Percentiles rank a stretch among this genome's conserved stretches.
phyloP scores from a whole-genome alignment of 2,888 invertebrate species.

The Philaethria dido region DNA sequence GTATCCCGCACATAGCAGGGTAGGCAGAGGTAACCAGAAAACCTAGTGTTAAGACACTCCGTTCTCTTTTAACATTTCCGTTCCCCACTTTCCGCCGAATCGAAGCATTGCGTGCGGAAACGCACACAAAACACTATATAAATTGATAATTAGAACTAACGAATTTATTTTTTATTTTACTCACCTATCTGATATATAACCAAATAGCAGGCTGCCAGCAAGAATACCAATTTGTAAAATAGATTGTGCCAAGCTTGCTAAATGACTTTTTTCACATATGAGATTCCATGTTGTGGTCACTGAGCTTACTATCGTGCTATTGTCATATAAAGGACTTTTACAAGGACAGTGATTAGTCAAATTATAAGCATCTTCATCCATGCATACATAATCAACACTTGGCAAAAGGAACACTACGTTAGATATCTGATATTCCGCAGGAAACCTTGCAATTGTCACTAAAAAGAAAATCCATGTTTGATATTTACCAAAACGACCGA shows the following conservation, averaged over 20 bases:
- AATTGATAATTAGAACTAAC: not conserved
- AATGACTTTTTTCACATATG: conserved; percentile 81
- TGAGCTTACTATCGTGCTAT: conserved; percentile 78
- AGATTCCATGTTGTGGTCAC: conserved; percentile 85
- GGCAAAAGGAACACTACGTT: conserved; percentile 84
- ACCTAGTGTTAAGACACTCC: too few relatives aligned
- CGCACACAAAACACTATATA: not conserved
- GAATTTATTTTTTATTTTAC: not conserved
- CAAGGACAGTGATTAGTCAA: conserved; percentile 72
- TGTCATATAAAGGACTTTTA: conserved; percentile 79
- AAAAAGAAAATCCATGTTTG: conserved; percentile 79
- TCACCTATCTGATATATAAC: conserved; percentile 79
- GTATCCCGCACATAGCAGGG: too few relatives aligned
- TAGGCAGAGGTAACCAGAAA: too few relatives aligned
- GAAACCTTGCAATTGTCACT: conserved; percentile 78
- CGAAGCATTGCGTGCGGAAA: too few relatives aligned
- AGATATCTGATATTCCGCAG: conserved; percentile 82
- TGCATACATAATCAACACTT: conserved; percentile 75
- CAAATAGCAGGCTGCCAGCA: conserved; percentile 80
- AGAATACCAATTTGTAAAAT: conserved; percentile 83
- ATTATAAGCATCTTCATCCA: conserved; percentile 62
- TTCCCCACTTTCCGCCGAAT: too few relatives aligned
- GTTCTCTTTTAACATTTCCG: too few relatives aligned
- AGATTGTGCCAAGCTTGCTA: conserved; percentile 83
- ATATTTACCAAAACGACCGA: conserved; percentile 82